Evolutionary conservation across 2,797 vertebrate genomes (phyloP).

Genomic region (Tympanoctomys barrerae): DNA sequence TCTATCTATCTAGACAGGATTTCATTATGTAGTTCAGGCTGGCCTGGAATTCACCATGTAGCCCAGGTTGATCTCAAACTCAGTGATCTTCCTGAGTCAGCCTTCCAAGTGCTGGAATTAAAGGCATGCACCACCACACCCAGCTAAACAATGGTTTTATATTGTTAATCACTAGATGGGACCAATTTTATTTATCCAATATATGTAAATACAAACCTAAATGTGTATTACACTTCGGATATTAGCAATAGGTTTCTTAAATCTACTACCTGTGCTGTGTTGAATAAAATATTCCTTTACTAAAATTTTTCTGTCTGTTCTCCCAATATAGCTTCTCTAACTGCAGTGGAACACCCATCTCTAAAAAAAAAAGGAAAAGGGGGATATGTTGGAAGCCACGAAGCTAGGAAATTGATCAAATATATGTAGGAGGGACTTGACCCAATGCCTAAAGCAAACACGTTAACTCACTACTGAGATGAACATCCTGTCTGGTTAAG

Average conservation of each 20-base stretch:
- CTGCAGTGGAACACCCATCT: too few relatives aligned
- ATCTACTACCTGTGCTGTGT: background rate
- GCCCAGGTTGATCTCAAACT: background rate
- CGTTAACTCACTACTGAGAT: too few relatives aligned
- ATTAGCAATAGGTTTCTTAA: background rate
- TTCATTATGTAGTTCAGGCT: background rate
- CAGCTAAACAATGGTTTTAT: background rate
- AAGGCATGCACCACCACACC: background rate
- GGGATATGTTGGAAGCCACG: too few relatives aligned
- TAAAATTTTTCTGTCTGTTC: conserved; percentile 9
- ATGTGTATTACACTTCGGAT: background rate
- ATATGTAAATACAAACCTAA: conserved; percentile 7
- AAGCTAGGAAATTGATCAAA: too few relatives aligned
- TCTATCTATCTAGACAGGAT: background rate
- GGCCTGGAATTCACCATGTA: background rate
- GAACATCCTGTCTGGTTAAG: too few relatives aligned
- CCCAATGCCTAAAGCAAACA: too few relatives aligned
- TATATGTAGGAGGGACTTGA: too few relatives aligned
- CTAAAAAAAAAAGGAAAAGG: too few relatives aligned
- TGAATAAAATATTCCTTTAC: background rate
- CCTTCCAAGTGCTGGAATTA: background rate
- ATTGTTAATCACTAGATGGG: conserved; percentile 68
- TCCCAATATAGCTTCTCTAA: too few relatives aligned
- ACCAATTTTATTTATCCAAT: conserved; percentile 25
- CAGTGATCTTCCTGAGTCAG: background rate